A percentile compares a stretch with the other conserved stretches of the same genome.
Evolutionary conservation across 2,113 vertebrate species (phyloP).

Genomic region (Typhlomys cinereus): DNA sequence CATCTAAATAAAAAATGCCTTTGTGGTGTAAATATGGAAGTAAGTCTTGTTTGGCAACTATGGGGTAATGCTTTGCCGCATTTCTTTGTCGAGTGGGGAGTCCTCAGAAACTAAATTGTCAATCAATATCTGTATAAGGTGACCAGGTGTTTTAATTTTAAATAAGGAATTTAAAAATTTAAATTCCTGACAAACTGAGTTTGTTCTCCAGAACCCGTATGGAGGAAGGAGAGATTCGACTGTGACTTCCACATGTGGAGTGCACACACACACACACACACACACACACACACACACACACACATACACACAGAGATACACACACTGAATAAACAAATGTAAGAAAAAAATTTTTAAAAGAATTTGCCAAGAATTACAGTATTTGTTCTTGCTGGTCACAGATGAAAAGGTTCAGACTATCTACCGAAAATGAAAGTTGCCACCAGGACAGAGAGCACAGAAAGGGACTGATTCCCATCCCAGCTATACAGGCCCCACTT

Average conservation of each 20-base stretch:
- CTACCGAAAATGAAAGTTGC: neutral
- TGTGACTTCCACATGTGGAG: too few species aligned
- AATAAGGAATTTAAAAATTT: neutral
- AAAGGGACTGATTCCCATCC: neutral
- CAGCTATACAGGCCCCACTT: neutral
- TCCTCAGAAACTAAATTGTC: neutral
- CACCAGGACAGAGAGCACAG: neutral
- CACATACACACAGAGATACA: too few species aligned
- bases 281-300: too few species aligned
- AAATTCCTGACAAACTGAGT: too few species aligned
- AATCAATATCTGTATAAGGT: slow-evolving; percentile 1
- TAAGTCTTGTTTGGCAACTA: neutral
- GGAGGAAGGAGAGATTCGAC: too few species aligned
- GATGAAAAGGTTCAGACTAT: neutral
- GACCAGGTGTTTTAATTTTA: neutral
- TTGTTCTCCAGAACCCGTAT: too few species aligned
- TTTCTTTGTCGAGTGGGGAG: neutral
- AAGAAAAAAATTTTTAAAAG: too few species aligned
- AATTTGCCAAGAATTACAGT: neutral
- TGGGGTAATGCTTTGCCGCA: neutral
- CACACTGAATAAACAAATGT: too few species aligned
- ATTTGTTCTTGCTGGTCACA: slow-evolving; percentile 1
- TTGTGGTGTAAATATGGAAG: neutral
- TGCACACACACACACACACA: too few species aligned
- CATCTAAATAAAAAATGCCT: neutral